These are phyloP conservation scores for Mormyrus proboscirostris DNA, from an alignment of 2,797 vertebrate genomes.

Conservation along the genomic window DNA sequence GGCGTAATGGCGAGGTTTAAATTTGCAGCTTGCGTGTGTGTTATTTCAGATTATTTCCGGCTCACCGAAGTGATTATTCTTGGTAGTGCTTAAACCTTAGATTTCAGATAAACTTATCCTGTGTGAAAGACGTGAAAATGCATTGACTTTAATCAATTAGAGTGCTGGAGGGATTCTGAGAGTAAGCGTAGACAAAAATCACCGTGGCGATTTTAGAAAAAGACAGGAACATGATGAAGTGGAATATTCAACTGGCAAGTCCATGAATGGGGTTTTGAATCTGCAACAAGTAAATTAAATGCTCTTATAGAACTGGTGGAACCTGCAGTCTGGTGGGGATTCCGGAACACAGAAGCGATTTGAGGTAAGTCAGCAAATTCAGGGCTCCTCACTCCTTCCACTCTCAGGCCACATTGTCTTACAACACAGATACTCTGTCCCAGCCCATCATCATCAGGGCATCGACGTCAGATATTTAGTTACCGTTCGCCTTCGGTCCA, in stretches of 20 bases:
- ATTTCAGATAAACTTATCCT: constrained; percentile 35
- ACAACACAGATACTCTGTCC: background rate
- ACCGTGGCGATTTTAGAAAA: background rate
- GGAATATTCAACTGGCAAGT: background rate
- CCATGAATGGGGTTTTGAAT: background rate
- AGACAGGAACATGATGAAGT: background rate
- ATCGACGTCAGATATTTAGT: background rate
- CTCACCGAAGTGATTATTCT: constrained; percentile 27
- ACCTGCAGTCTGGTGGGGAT: background rate
- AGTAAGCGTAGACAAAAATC: background rate
- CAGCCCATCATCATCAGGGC: background rate
- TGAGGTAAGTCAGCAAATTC: background rate
- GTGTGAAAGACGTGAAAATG: background rate
- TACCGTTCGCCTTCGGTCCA: background rate
- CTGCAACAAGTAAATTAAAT: background rate
- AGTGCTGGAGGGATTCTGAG: background rate
- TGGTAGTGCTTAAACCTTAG: constrained; percentile 24
- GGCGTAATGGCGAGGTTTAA: constrained; percentile 18
- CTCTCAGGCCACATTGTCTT: background rate
- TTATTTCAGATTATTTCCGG: constrained; percentile 28
- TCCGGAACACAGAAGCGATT: background rate
- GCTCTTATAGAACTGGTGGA: background rate
- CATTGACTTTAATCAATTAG: background rate
- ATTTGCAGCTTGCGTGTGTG: constrained; percentile 19
- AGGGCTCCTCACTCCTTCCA: background rate